Evolutionary conservation across 2,797 vertebrate species (phyloP).

Genomic region (Pygocentrus nattereri): DNA sequence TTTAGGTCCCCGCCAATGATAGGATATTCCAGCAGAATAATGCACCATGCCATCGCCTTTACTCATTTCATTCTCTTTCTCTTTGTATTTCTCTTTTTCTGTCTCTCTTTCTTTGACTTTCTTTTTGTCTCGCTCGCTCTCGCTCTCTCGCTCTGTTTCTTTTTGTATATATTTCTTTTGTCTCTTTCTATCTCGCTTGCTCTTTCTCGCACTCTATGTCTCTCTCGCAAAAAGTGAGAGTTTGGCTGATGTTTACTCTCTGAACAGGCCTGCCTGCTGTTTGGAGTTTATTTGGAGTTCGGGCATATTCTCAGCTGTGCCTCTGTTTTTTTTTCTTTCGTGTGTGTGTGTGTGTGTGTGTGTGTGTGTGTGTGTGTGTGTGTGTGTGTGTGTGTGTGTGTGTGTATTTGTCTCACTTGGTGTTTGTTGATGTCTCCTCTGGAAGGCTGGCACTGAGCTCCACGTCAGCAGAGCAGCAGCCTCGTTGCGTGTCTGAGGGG

Average conservation of each 20-base stretch:
- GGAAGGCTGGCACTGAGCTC: constrained; percentile 76
- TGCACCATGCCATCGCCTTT: too few relatives aligned
- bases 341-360: constrained; percentile 9
- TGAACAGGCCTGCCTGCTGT: constrained; percentile 60
- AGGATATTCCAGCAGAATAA: too few relatives aligned
- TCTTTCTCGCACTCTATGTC: not conserved
- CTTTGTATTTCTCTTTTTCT: not conserved
- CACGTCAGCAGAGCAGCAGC: constrained; percentile 78
- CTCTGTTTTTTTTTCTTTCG: not conserved
- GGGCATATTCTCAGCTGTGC: constrained; percentile 67
- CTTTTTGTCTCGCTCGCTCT: not conserved
- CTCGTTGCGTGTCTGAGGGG: constrained; percentile 19
- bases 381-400: too few relatives aligned
- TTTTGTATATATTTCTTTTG: not conserved
- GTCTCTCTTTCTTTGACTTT: not conserved
- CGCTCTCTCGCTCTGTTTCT: not conserved
- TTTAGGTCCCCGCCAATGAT: too few relatives aligned
- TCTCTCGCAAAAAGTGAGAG: not conserved
- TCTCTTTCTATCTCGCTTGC: not conserved
- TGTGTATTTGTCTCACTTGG: constrained; percentile 61
- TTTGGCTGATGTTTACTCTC: constrained; percentile 63
- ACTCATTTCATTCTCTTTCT: constrained; percentile 10
- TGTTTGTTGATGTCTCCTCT: constrained; percentile 72
- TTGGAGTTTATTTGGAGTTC: constrained; percentile 50
- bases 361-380: not conserved